Base-by-base conservation (phyloP, 2,888 invertebrate genomes). In the Rugalucina vietnamica region DNA sequence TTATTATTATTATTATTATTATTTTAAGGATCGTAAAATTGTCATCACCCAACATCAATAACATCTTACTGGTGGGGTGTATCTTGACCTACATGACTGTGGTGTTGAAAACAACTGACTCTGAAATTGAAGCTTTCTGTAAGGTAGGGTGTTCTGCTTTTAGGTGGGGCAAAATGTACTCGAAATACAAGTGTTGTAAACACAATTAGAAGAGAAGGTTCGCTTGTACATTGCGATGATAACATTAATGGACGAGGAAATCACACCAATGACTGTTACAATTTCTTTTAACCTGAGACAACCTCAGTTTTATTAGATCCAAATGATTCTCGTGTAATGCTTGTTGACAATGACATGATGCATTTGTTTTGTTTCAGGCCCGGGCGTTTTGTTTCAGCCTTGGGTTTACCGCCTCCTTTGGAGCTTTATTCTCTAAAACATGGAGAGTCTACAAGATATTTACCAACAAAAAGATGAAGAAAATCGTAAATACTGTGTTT, bases 381-480 rank as follows among this genome's bases (percentile, higher is more conserved):
- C 80, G 85, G 18, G 75, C 81, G 18, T 89, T 90, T 81, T 77
- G 87, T 12, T 73, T 90, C 21, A 85, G 89, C 0, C 54, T 92
- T 10, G 91, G 91, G 10, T 92, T 92, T 71, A 92, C 92, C 0
- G 75, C 89, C 32, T 85, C 89, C 10, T 93, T 91, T 77, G 92
- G 93, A 18, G 91, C 91, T 4, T 79, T 93, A 60, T 93, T 93
- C 73, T 91, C 91, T 24, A 93, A 93, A 84, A 93, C 91, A 0
- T 93, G 92, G 91, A 71, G 93, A 57, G 91, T 92, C 0, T 91
- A 93, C 72, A 74, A 90, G 32, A 89, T 93, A 27, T 92, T 93
- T 79, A 91, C 89, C 12, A 90, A 90, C 43, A 87, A 88, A 27
- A 81, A 81, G 27, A 54, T 87, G 0, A 74, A 76, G 12, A 75